Conservation (phyloP, 2,888 invertebrate genomes). For the Lymantria monacha region DNA sequence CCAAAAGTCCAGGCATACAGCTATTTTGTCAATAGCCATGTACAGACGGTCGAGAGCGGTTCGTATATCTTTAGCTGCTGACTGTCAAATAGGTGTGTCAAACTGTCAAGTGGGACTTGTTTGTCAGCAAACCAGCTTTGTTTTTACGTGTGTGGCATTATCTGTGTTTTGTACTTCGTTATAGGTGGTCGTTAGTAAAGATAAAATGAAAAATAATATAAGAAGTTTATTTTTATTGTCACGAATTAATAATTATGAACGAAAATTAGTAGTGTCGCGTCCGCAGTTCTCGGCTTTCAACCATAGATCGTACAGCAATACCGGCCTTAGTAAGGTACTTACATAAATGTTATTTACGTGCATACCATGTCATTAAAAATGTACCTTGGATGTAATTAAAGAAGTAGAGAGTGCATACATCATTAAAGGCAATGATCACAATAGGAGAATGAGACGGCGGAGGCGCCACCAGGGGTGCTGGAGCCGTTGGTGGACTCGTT, state of each 20-base stretch:
- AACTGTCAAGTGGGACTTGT: neutral
- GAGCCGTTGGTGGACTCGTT: slow-evolving; percentile 88
- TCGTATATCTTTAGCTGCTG: no score
- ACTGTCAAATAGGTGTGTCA: no score
- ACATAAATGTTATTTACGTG: neutral
- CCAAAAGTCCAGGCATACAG: no score
- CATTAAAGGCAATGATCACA: no score
- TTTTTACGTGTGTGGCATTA: neutral
- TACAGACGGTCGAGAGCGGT: no score
- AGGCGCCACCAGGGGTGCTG: slow-evolving; percentile 8
- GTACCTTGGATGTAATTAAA: no score
- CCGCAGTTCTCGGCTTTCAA: slow-evolving; percentile 1
- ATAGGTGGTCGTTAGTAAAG: neutral
- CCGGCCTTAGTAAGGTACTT: slow-evolving; percentile 10
- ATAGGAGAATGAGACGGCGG: slow-evolving; percentile 16
- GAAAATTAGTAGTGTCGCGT: slow-evolving; percentile 7
- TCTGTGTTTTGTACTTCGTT: neutral
- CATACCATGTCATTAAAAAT: neutral
- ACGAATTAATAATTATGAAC: slow-evolving; percentile 14
- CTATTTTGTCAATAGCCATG: no score
- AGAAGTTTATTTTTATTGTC: slow-evolving; percentile 19
- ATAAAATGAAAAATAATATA: slow-evolving; percentile 20
- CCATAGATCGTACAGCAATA: slow-evolving; percentile 18
- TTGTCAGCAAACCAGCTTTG: neutral
- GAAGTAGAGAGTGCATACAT: no score